Evolutionary conservation across 1,140 invertebrate species (phyloP), one percentile per base, ranked within the genome.

Genomic region (Gonatopus flavifemur): DNA sequence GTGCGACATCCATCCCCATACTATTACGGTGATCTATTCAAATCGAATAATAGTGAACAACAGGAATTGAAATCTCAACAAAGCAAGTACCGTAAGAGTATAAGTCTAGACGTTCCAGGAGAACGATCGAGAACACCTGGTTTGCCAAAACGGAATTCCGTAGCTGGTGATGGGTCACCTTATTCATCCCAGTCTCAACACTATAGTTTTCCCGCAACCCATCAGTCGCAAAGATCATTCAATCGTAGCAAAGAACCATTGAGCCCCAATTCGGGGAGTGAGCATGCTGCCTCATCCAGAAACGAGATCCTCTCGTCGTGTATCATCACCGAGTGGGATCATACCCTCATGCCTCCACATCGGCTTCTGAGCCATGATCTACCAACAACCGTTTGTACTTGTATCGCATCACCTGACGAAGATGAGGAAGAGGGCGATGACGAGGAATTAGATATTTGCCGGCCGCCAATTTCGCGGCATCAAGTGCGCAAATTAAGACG

Each of bases 1-100:
- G 59, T 70, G 2, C 63, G 86, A n/a, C 86, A 89, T 62, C 86
- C 87, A 3, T 89, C 87, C 18, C 87, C 88, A 1, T 89, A 89
- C 58, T 89, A 89, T 60, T 89, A 89, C 81, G 86, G 85, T 0
- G 88, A 89, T 67, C 64, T 90, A 12, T 85, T 88, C 49, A 87
- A 86, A 66, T 71, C 59, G 5, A n/a, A n/a, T n/a, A n/a, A n/a
- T n/a, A 22, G 55, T n/a, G 46, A 67, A 5, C 66, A 70, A n/a
- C 51, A 63, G 44, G 67, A 56, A 47, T 66, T 55, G 35, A 70
- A 46, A 36, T 57, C 62, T 2, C 72, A 72, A 18, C 65, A 68
- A 18, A 72, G 59, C 37, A 77, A 74, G 49, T 80, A 79, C 49
- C 68, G 82, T 16, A 87, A 88, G 58, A 86, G 84, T 48, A 82